A percentile compares a stretch with the other conserved stretches of the same genome.
Evolutionary conservation across 2,888 invertebrate genomes (phyloP).

Genomic region (Sinohyriopsis cumingii): DNA sequence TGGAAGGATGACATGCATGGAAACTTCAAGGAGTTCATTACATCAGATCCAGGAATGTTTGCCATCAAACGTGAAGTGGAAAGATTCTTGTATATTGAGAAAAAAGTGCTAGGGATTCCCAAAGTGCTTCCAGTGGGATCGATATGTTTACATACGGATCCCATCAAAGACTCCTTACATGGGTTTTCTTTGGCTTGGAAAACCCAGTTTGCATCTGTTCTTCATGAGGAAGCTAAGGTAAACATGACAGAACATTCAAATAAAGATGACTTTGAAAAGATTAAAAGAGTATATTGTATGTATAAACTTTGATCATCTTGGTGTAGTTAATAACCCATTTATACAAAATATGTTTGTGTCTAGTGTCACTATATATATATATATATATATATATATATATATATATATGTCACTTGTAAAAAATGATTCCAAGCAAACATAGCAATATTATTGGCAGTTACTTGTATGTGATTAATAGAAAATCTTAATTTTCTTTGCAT

Average conservation of each 20-base stretch:
- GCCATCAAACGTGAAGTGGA: slow-evolving; percentile 62
- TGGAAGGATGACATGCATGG: slow-evolving; percentile 71
- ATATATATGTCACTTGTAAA: too few relatives aligned
- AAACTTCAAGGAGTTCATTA: slow-evolving; percentile 68
- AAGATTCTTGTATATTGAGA: slow-evolving; percentile 65
- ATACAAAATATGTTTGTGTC: not conserved
- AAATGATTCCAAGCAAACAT: too few relatives aligned
- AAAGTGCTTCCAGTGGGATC: slow-evolving; percentile 65
- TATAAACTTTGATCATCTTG: not conserved
- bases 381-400: too few relatives aligned
- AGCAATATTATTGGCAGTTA: too few relatives aligned
- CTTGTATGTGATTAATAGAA: too few relatives aligned
- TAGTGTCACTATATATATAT: too few relatives aligned
- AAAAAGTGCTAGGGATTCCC: slow-evolving; percentile 64
- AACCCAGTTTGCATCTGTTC: slow-evolving; percentile 68
- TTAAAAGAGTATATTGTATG: not conserved
- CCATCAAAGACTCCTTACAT: slow-evolving; percentile 69
- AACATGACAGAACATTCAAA: not conserved
- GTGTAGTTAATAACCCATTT: not conserved
- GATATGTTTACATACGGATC: slow-evolving; percentile 66
- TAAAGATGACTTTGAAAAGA: not conserved
- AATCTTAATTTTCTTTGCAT: too few relatives aligned
- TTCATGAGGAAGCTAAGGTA: slow-evolving; percentile 71
- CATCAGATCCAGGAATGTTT: slow-evolving; percentile 64
- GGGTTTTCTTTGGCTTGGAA: slow-evolving; percentile 72